A percentile compares a stretch with the other conserved stretches of the same genome.
phyloP scores from a whole-genome alignment of 2,888 invertebrate genomes.

The Drosophila borborema region DNA sequence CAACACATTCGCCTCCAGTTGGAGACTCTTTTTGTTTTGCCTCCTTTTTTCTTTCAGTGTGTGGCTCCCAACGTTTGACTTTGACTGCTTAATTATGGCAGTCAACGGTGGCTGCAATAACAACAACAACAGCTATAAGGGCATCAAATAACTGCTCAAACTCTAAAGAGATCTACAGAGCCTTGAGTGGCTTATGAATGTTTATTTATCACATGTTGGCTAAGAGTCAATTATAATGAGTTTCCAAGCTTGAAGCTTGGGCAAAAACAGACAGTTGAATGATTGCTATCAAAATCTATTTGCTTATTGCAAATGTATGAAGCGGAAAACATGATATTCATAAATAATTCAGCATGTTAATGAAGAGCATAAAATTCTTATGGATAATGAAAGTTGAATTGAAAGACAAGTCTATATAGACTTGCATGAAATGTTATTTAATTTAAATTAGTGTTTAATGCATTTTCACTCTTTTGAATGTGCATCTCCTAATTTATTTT shows the following conservation, averaged over 20 bases:
- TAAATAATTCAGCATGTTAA: too few species aligned
- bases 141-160: constrained; percentile 34
- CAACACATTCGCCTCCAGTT: constrained; percentile 30
- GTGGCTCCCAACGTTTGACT: constrained; percentile 56
- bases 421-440: too few species aligned
- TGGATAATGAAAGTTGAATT: too few species aligned
- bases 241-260: constrained; percentile 1
- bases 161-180: constrained; percentile 7
- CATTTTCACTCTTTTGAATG: too few species aligned
- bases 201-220: constrained; percentile 16
- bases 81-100: constrained; percentile 74
- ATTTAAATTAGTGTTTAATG: too few species aligned
- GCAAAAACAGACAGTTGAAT: background rate
- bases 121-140: constrained; percentile 9
- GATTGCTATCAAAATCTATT: background rate
- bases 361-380: too few species aligned
- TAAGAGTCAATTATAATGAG: constrained; percentile 4
- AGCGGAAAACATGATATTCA: too few species aligned
- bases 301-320: background rate
- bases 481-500: too few species aligned
- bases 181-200: constrained; percentile 7
- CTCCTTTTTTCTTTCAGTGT: constrained; percentile 10
- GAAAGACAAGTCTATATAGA: too few species aligned
- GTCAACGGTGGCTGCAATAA: constrained; percentile 48
- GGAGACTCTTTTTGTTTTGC: constrained; percentile 24